Evolutionary conservation across 2,797 vertebrate species (phyloP).

Genomic region (Crax fasciolata): DNA sequence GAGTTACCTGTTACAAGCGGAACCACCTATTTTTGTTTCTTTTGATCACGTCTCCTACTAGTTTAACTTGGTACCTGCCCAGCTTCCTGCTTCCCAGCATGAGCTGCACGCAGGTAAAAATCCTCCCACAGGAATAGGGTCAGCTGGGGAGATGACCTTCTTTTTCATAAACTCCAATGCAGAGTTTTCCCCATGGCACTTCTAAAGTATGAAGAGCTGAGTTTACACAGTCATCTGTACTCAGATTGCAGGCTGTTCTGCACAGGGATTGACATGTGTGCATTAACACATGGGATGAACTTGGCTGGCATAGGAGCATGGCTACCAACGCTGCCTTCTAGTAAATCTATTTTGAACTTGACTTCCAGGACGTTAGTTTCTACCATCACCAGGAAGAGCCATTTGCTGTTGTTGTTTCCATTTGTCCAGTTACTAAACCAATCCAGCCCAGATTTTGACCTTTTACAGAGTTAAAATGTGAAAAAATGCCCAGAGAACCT

Average conservation of each 20-base stretch:
- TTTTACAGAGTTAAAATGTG: conserved; percentile 12
- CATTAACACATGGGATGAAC: background rate
- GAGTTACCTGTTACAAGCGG: background rate
- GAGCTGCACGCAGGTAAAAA: background rate
- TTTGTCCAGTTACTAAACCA: conserved; percentile 10
- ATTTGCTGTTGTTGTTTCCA: background rate
- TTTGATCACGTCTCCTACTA: background rate
- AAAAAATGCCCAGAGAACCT: background rate
- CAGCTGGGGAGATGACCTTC: background rate
- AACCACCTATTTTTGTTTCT: background rate
- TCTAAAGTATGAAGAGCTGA: background rate
- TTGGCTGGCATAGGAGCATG: background rate
- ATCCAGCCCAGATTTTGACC: conserved; percentile 25
- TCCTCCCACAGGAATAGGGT: background rate
- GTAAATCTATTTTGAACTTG: background rate
- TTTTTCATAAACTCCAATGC: background rate
- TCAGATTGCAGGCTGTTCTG: background rate
- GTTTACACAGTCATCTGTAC: background rate
- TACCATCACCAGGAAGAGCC: background rate
- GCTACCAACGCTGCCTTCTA: background rate
- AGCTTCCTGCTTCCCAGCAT: background rate
- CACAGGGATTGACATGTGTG: accelerated
- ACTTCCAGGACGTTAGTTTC: background rate
- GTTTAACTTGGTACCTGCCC: background rate
- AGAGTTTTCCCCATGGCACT: background rate